Conservation (phyloP, 2,888 invertebrate genomes). For the Rhagophthalmus giganteus region DNA sequence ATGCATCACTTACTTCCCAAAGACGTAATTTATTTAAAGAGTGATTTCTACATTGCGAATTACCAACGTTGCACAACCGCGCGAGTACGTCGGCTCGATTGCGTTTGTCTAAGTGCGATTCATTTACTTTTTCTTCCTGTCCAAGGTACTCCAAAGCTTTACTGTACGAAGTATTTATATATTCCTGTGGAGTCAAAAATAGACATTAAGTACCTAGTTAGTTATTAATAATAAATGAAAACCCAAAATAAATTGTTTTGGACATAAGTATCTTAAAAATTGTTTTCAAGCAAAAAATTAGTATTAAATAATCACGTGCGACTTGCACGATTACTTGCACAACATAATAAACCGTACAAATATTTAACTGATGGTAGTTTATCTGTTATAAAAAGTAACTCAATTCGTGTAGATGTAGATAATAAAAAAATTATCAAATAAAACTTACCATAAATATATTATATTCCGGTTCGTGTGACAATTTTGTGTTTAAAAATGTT, state of each 20-base stretch:
- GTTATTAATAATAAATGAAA: too few relatives aligned
- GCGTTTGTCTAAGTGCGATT: background rate
- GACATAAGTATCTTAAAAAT: too few relatives aligned
- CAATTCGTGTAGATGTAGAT: too few relatives aligned
- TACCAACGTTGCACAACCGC: background rate
- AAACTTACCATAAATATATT: background rate
- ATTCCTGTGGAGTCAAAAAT: background rate
- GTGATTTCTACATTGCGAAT: background rate
- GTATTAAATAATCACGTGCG: too few relatives aligned
- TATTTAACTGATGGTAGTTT: too few relatives aligned
- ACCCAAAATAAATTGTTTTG: too few relatives aligned
- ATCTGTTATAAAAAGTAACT: too few relatives aligned
- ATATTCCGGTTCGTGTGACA: background rate
- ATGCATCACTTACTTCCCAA: background rate
- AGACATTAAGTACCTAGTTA: too few relatives aligned
- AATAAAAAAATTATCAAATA: too few relatives aligned
- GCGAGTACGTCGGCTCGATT: background rate
- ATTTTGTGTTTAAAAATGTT: background rate
- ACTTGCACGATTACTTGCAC: too few relatives aligned
- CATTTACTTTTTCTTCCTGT: conserved; percentile 48
- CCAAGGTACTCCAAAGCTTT: background rate
- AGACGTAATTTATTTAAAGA: background rate
- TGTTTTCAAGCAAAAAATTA: too few relatives aligned
- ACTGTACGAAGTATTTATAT: background rate
- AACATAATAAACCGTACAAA: too few relatives aligned